Base-by-base conservation (phyloP, 1,140 invertebrate species). In the Carposina sasakii region DNA sequence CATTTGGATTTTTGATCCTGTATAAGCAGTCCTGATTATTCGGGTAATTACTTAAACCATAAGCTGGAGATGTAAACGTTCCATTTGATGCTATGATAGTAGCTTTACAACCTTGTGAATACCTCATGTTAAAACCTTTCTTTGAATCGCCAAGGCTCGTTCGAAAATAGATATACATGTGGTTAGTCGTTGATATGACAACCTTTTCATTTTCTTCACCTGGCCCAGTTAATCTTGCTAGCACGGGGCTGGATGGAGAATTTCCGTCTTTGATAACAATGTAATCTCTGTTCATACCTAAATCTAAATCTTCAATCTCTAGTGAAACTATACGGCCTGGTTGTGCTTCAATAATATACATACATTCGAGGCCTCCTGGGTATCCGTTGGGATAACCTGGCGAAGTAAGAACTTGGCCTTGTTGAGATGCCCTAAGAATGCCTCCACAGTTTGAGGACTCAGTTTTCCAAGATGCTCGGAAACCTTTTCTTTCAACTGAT, bases 401-500 rank as follows among this genome's bases (percentile, higher is more conserved):
- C 33, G 96, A 97, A 1, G 90, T 94, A 1, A 98, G 84, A 20
- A 92, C 85, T 84, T 96, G 93, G 48, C 92, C 90, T 79, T 95
- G 93, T 34, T 92, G 89, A 1, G 92, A 93, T 1, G 94, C 94
- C 67, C 92, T 87, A 20, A 97, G 85, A 34, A 90, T 90, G 21
- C 95, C 95, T 22, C 95, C 95, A 73, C 95, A 97, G 13, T 89
- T 91, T 66, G 96, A 94, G 9, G 94, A 94, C 77, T 97, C 96
- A 1, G 94, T 96, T 83, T 96, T 96, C 94, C 94, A 96, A 1
- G 94, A 95, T 34, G 94, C 94, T 33, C 94, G 90, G 81, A 98
- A 98, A 43, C 96, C 96, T 86, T 96, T 95, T 56, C 93, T 92
- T 86, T 98, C 96, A 19, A 98, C 95, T 2, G 94, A 94, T 9